Percentiles rank a stretch among this genome's conserved stretches.
phyloP scores from a whole-genome alignment of 2,113 vertebrate genomes.

The Corynorhinus townsendii region DNA sequence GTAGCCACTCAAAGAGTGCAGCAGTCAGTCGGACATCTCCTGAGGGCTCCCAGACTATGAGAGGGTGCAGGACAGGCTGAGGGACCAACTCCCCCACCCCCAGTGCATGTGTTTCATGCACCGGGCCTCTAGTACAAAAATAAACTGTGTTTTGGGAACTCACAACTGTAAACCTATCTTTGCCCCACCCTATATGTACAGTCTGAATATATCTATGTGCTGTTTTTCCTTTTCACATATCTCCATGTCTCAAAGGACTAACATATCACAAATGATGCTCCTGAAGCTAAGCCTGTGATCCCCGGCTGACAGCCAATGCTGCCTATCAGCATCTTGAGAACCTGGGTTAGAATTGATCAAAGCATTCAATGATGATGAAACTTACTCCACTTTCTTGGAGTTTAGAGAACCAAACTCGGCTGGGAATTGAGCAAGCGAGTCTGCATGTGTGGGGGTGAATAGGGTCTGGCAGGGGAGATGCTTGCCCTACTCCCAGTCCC shows the following conservation, averaged over 20 bases:
- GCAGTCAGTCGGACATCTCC: no score
- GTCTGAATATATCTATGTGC: not conserved
- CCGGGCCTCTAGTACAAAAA: not conserved
- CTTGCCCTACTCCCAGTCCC: no score
- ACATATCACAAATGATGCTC: not conserved
- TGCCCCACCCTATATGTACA: not conserved
- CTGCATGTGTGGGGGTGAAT: accelerated
- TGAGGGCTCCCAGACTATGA: no score
- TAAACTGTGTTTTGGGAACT: not conserved
- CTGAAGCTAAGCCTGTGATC: not conserved
- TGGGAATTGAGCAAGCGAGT: not conserved
- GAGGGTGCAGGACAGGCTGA: no score
- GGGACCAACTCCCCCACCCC: no score
- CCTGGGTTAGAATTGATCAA: not conserved
- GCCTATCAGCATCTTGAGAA: not conserved
- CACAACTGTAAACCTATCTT: not conserved
- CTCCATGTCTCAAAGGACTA: not conserved
- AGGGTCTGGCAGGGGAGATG: accelerated
- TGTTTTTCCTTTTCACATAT: not conserved
- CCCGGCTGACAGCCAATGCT: not conserved
- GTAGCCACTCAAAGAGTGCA: not conserved
- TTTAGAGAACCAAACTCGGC: not conserved
- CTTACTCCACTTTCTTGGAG: not conserved
- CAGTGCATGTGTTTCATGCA: no score
- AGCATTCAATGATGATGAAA: not conserved